These are phyloP conservation scores for Carterocephalus palaemon DNA, from an alignment of 2,888 invertebrate genomes.

Conservation along the genomic window DNA sequence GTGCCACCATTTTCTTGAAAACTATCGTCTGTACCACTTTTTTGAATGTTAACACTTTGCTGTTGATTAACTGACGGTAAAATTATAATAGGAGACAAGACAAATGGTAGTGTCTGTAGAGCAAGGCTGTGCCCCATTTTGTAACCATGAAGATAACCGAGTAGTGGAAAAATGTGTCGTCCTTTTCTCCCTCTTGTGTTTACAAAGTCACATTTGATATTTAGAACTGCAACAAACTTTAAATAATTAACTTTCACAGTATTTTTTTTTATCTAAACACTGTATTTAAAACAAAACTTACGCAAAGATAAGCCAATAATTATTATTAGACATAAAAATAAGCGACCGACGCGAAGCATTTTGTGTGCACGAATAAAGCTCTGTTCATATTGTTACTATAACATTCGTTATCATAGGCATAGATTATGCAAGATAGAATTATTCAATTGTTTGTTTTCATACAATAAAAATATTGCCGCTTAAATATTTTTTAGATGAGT, in stretches of 20 bases:
- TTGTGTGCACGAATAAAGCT: constrained; percentile 43
- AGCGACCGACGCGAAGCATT: constrained; percentile 47
- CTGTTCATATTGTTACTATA: constrained; percentile 27
- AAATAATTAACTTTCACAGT: background rate
- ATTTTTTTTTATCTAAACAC: background rate
- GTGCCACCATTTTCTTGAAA: constrained; percentile 36
- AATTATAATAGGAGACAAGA: constrained; percentile 41
- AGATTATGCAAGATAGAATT: constrained; percentile 35
- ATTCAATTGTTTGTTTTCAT: too few relatives aligned
- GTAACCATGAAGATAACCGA: constrained; percentile 41
- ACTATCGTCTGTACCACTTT: constrained; percentile 34
- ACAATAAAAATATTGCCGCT: too few relatives aligned
- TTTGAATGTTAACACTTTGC: constrained; percentile 41
- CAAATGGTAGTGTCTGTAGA: constrained; percentile 35
- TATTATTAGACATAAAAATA: constrained; percentile 35
- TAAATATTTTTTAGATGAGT: too few relatives aligned
- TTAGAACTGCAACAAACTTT: constrained; percentile 33
- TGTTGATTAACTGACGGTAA: constrained; percentile 43
- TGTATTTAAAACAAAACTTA: constrained; percentile 32
- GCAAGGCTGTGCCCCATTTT: constrained; percentile 40
- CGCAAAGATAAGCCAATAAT: constrained; percentile 30
- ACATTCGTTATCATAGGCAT: constrained; percentile 33
- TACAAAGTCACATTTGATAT: constrained; percentile 16
- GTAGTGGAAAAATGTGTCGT: constrained; percentile 36
- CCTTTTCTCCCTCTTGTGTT: constrained; percentile 28